Conservation (phyloP, 2,888 invertebrate species). For the Apodemia mormo region DNA sequence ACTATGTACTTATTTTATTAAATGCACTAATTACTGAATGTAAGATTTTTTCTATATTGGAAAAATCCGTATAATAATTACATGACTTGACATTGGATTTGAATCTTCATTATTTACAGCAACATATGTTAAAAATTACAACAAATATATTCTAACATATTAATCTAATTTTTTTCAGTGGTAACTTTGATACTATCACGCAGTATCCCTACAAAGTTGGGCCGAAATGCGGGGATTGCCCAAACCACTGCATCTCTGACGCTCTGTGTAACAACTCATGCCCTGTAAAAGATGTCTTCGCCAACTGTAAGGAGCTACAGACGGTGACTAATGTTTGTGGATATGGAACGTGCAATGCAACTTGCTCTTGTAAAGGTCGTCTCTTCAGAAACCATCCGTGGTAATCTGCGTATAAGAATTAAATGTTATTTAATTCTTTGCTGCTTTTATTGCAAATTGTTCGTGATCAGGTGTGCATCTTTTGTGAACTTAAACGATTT, state of each 20-base stretch:
- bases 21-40: too few species aligned
- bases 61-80: too few species aligned
- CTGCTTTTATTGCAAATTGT: too few species aligned
- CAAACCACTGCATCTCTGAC: constrained; percentile 82
- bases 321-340: constrained; percentile 55
- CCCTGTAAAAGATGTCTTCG: constrained; percentile 85
- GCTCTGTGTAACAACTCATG: constrained; percentile 89
- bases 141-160: background rate
- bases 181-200: constrained; percentile 83
- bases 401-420: constrained; percentile 27
- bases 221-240: constrained; percentile 84
- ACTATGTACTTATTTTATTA: too few species aligned
- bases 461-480: background rate
- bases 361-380: constrained; percentile 84
- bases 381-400: constrained; percentile 53
- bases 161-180: constrained; percentile 75
- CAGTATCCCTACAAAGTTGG: constrained; percentile 87
- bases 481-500: background rate
- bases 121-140: too few species aligned
- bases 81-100: too few species aligned
- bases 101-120: too few species aligned
- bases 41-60: too few species aligned
- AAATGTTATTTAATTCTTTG: background rate
- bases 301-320: constrained; percentile 86
- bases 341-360: constrained; percentile 86